Evolutionary conservation across 2,797 vertebrate genomes (phyloP).

Genomic region (Semotilus atromaculatus): DNA sequence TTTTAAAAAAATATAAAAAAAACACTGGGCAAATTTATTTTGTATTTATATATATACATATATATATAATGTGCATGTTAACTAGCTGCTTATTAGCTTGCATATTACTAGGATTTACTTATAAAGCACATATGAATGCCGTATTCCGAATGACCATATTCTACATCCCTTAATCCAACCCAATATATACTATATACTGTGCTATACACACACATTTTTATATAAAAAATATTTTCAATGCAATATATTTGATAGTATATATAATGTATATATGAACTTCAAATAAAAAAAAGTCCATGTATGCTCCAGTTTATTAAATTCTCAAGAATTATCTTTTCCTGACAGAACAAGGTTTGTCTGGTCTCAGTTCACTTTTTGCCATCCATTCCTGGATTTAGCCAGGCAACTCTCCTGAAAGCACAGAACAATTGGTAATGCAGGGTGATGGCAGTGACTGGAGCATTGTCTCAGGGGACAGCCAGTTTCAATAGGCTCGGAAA

Average conservation of each 20-base stretch:
- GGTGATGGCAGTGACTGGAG: conserved; percentile 80
- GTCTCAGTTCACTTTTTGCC: conserved; percentile 42
- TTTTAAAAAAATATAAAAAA: neutral
- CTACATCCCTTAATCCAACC: too few species aligned
- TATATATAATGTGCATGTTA: neutral
- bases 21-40: neutral
- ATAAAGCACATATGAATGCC: too few species aligned
- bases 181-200: neutral
- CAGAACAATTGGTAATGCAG: conserved; percentile 81
- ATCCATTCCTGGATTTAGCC: conserved; percentile 60
- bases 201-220: too few species aligned
- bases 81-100: neutral
- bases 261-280: neutral
- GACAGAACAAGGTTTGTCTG: conserved; percentile 46
- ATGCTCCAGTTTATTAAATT: conserved; percentile 28
- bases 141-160: too few species aligned
- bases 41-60: neutral
- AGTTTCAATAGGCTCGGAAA: conserved; percentile 83
- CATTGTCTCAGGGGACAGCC: conserved; percentile 81
- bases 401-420: conserved; percentile 83
- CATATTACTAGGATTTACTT: neutral
- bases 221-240: too few species aligned
- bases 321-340: conserved; percentile 44
- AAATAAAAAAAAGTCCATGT: neutral
- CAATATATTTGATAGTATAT: neutral